phyloP scores from a whole-genome alignment of 2,113 vertebrate genomes.

The Raja brachyura region DNA sequence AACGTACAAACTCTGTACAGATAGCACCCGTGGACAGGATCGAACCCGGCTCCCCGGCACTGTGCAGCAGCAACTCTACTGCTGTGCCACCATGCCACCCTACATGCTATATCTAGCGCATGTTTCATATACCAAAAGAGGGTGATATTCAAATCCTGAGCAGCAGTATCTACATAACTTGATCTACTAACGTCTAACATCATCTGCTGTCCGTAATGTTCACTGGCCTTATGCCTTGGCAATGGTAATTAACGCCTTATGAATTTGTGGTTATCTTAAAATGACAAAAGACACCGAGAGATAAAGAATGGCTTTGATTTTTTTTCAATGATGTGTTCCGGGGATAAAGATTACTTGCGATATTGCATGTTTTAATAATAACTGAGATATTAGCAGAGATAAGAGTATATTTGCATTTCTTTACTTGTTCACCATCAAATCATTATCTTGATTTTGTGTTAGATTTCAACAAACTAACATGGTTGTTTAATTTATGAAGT shows the following conservation, averaged over 20 bases:
- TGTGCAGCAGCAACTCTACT: too few species aligned
- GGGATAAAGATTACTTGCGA: not conserved
- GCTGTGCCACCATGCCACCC: too few species aligned
- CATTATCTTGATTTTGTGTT: not conserved
- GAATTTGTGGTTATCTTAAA: slow-evolving; percentile 11
- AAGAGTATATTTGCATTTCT: not conserved
- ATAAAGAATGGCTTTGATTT: not conserved
- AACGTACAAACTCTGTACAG: too few species aligned
- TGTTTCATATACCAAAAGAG: too few species aligned
- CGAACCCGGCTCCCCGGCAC: too few species aligned
- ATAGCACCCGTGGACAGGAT: too few species aligned
- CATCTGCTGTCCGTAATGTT: not conserved
- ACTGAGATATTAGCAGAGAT: not conserved
- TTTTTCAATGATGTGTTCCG: slow-evolving; percentile 7
- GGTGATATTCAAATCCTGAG: too few species aligned
- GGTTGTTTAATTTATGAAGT: not conserved
- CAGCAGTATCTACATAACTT: not conserved
- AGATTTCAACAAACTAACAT: not conserved
- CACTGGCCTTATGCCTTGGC: too few species aligned
- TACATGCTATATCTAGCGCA: too few species aligned
- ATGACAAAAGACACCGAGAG: not conserved
- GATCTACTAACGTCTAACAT: not conserved
- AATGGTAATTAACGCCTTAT: not conserved
- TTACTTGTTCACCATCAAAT: not conserved
- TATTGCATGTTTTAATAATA: not conserved